These are phyloP conservation scores for Saccopteryx bilineata DNA, from an alignment of 2,113 vertebrate genomes.

Conservation along the genomic window DNA sequence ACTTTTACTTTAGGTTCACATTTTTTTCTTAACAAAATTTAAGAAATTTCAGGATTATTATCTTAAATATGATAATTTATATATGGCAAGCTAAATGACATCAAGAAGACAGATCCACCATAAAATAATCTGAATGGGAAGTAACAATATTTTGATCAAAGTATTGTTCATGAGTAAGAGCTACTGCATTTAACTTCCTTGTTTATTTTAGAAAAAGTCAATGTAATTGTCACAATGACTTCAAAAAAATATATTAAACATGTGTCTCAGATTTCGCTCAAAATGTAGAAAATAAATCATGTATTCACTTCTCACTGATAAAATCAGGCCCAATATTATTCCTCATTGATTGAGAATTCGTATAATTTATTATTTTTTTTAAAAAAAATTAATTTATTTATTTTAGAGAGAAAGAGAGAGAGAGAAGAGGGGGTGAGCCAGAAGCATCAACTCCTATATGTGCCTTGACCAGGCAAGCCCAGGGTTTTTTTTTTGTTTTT, in stretches of 20 bases:
- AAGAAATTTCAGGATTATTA: not conserved
- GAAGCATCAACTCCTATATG: too few species aligned
- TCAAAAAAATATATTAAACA: conserved; percentile 1
- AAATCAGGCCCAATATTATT: not conserved
- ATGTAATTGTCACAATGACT: not conserved
- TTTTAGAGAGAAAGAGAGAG: too few species aligned
- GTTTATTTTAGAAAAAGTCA: not conserved
- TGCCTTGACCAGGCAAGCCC: too few species aligned
- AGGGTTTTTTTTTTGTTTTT: too few species aligned
- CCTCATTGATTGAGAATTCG: not conserved
- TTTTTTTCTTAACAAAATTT: not conserved
- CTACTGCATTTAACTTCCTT: not conserved
- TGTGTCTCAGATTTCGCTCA: not conserved
- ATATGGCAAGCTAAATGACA: not conserved
- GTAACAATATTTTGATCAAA: not conserved
- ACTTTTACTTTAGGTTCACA: not conserved
- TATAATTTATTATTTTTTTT: not conserved
- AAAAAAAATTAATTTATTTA: too few species aligned
- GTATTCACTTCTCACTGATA: not conserved
- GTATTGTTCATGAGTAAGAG: not conserved
- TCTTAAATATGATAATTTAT: not conserved
- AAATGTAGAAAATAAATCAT: not conserved
- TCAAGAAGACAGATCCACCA: not conserved
- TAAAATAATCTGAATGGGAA: not conserved
- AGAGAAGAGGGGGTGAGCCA: too few species aligned